Evolutionary conservation across 2,113 vertebrate species (phyloP).

Genomic region (Embiotoca jacksoni): DNA sequence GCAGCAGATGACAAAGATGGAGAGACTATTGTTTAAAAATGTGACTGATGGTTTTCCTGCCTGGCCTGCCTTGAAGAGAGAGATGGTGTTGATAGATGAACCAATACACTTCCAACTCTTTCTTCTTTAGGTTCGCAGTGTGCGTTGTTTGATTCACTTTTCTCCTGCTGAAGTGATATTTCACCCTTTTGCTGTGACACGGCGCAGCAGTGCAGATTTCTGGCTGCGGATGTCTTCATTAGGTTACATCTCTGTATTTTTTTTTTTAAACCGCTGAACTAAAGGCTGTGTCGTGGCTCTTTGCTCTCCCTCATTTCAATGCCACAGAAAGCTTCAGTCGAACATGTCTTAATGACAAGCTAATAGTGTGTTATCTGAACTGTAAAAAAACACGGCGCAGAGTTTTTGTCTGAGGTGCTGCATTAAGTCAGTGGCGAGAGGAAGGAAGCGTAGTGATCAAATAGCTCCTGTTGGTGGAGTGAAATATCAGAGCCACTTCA

Average conservation of each 20-base stretch:
- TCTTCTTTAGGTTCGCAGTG: slow-evolving; percentile 70
- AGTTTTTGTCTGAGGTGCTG: slow-evolving; percentile 28
- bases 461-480: slow-evolving; percentile 26
- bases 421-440: slow-evolving; percentile 39
- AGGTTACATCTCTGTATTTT: slow-evolving; percentile 56
- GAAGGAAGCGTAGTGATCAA: slow-evolving; percentile 43
- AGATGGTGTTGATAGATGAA: slow-evolving; percentile 78
- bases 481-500: slow-evolving; percentile 39
- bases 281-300: slow-evolving; percentile 33
- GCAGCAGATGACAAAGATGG: slow-evolving; percentile 77
- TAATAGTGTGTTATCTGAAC: slow-evolving; percentile 37
- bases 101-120: slow-evolving; percentile 73
- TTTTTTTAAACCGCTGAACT: slow-evolving; percentile 32
- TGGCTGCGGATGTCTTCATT: slow-evolving; percentile 71
- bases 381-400: slow-evolving; percentile 14
- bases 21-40: slow-evolving; percentile 81
- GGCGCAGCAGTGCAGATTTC: slow-evolving; percentile 43
- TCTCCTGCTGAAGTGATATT: slow-evolving; percentile 72
- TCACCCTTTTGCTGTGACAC: slow-evolving; percentile 64
- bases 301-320: slow-evolving; percentile 23
- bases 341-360: slow-evolving; percentile 37
- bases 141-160: slow-evolving; percentile 78
- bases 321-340: slow-evolving; percentile 19
- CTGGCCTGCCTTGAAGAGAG: slow-evolving; percentile 70
- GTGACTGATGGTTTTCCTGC: slow-evolving; percentile 84